These are phyloP conservation scores for Microcebus jonahi DNA, from an alignment of 2,113 vertebrate genomes.

Conservation along the genomic window DNA sequence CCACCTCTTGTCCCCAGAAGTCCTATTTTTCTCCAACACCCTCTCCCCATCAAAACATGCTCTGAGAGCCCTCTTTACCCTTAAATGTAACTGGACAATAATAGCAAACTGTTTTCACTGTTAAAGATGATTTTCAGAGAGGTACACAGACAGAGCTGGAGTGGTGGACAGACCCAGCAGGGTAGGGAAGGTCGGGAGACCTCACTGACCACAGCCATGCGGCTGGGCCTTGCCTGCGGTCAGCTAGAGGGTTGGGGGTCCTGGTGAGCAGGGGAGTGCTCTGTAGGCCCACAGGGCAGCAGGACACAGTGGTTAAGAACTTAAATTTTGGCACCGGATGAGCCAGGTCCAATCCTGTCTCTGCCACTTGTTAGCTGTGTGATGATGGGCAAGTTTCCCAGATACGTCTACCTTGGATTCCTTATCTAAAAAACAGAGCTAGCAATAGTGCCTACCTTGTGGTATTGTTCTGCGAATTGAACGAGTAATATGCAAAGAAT, in stretches of 20 bases:
- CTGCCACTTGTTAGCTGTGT: not conserved
- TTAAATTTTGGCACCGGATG: not conserved
- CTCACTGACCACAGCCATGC: not conserved
- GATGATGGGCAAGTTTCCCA: not conserved
- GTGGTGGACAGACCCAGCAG: not conserved
- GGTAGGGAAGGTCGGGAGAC: not conserved
- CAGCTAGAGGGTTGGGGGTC: not conserved
- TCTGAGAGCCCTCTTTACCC: not conserved
- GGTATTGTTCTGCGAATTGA: not conserved
- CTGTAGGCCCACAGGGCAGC: not conserved
- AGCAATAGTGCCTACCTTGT: not conserved
- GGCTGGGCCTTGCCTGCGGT: fast-evolving
- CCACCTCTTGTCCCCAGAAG: not conserved
- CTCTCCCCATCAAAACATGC: not conserved
- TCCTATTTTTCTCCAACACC: not conserved
- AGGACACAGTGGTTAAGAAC: not conserved
- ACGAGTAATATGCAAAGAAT: not conserved
- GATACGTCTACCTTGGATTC: not conserved
- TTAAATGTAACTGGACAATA: not conserved
- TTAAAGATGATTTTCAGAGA: not conserved
- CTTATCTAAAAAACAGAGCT: not conserved
- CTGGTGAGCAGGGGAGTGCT: not conserved
- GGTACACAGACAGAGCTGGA: not conserved
- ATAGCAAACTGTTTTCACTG: not conserved
- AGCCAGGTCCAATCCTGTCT: not conserved